phyloP scores from a whole-genome alignment of 2,113 vertebrate genomes.

The Ceuthmochares aereus region DNA sequence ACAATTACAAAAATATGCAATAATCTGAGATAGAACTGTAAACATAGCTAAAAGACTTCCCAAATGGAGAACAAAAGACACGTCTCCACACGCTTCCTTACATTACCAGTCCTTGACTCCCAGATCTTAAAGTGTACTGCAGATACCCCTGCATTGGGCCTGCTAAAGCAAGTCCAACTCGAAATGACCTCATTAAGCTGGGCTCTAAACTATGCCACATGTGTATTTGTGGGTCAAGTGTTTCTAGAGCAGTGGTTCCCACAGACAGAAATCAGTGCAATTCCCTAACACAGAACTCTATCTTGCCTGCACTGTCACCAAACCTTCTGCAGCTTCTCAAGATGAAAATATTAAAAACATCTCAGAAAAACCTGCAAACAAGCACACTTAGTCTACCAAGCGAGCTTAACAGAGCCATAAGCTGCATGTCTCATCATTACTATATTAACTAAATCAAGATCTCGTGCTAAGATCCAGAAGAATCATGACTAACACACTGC shows the following conservation, averaged over 20 bases:
- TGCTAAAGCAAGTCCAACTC: neutral
- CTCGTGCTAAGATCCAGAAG: neutral
- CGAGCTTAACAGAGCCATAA: neutral
- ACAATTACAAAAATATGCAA: neutral
- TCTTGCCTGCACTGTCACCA: neutral
- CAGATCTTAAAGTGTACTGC: neutral
- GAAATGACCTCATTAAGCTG: neutral
- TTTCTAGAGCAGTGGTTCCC: neutral
- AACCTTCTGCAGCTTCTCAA: neutral
- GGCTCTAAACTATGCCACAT: neutral
- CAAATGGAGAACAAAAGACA: neutral
- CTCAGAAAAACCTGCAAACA: neutral
- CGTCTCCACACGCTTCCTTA: rapidly evolving
- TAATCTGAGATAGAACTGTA: neutral
- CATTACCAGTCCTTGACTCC: neutral
- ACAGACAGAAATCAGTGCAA: neutral
- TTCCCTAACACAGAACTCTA: neutral
- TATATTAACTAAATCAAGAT: neutral
- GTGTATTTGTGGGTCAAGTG: neutral
- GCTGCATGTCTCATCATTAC: neutral
- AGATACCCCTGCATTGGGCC: neutral
- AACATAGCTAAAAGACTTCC: neutral
- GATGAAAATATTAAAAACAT: neutral
- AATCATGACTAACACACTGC: neutral
- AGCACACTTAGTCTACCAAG: neutral